Base-by-base conservation (phyloP, 1,140 invertebrate genomes). In the Plodia interpunctella region DNA sequence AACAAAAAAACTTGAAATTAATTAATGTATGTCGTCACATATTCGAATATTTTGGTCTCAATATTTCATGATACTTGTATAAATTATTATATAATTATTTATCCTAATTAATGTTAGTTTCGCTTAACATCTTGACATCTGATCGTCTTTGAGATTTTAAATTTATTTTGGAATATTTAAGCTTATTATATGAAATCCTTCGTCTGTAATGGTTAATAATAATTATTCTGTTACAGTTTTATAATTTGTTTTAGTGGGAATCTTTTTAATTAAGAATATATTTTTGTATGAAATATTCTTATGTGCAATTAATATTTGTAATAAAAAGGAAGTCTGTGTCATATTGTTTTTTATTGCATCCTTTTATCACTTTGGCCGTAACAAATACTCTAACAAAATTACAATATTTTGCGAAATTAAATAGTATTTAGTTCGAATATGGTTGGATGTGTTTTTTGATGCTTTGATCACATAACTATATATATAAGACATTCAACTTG, bases 281-380 rank as follows among this genome's bases (percentile, higher is more conserved):
- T 88, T 88, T 88, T 88, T 88, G 80, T 88, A 88, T 87, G 80
- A 78, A 77, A 83, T 75, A 69, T 85, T 85, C 79, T 88, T 87
- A 86, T 79, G 86, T 88, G 83, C 80, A 86, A 87, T 86, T 87
- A 76, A 81, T 85, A 83, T 88, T 88, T 88, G 80, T 87, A 88
- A 86, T 88, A 86, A 86, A 76, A 86, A 73, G 58, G 68, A 83
- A 75, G 66, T 82, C 67, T 81, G 75, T 81, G 78, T 85, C 76
- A 75, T 63, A 44, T 15, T 15, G 9, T 44, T 44, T 44, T 44
- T 44, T 6, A 44, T 44, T 44, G 13, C 13, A 20, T 38, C 18
- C n/a, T 35, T 35, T 17, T 5, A 44, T 1, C 38, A n/a, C 13
- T 15, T 44, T 55, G 17, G 28, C 53, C n/a, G 9, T 3, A 28